Base-by-base conservation (phyloP, 1,140 invertebrate species). In the Lasioglossum baleicum region DNA sequence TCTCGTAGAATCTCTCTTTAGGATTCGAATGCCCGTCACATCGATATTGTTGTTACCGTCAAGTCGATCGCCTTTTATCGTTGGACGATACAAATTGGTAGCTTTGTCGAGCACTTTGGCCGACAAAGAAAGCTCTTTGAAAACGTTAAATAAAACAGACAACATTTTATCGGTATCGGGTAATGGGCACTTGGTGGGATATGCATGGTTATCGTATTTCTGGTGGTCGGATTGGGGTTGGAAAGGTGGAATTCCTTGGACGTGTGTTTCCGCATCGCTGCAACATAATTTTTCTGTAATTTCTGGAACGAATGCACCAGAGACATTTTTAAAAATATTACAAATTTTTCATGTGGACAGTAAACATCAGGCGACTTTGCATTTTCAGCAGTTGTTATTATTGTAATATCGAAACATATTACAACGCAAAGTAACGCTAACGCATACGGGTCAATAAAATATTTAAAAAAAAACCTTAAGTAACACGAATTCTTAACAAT, bases 241-340 rank as follows among this genome's bases (percentile, higher is more conserved):
- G 15, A 35, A 35, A 42, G 11, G 1, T 72, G n/a, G 11, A 22
- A 4, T 65, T 26, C 44, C 80, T 70, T 56, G 7, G 73, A 7
- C 42, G 56, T 53, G 10, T 53, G 53, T 61, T 53, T 44, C 75
- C 53, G 17, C 31, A 15, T 8, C 60, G 40, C 84, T 86, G 84
- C 66, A 86, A 86, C 70, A 79, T 26, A 85, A 51, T 74, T n/a
- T 78, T 15, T 53, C 44, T 42, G 73, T 85, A 26, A 85, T 60
- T 65, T 53, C 2, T 51, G 15, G n/a, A 15, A 8, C 2, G 2
- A 2, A 2, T 13, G 20, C 13, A 4, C 0, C 2, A 0, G 20
- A 42, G 11, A 10, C 15, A 6, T 67, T 44, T 67, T 44, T 20
- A 40, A 40, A 56, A 15, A 8, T 20, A 15, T 6, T 7, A 20